A percentile compares a stretch with the other conserved stretches of the same genome.
phyloP scores from a whole-genome alignment of 2,797 vertebrate species.

The Cuculus canorus region DNA sequence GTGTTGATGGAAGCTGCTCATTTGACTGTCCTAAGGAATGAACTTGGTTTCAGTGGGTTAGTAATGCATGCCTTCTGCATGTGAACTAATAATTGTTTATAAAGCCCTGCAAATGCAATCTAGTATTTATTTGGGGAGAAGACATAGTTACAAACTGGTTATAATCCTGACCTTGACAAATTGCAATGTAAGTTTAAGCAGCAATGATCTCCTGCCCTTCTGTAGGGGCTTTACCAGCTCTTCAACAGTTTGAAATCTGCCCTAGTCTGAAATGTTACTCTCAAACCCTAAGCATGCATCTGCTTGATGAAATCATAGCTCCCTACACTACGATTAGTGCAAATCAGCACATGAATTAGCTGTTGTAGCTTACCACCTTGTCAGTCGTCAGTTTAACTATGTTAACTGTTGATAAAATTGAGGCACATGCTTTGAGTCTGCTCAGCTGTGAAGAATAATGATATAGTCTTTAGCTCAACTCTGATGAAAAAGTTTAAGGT shows the following conservation, averaged over 20 bases:
- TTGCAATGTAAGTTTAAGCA: neutral
- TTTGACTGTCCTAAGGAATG: neutral
- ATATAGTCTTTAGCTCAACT: neutral
- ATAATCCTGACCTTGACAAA: neutral
- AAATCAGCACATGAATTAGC: neutral
- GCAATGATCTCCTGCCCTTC: neutral
- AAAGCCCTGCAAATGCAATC: neutral
- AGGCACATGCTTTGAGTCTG: neutral
- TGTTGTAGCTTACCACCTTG: neutral
- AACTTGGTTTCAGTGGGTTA: neutral
- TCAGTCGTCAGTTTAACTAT: neutral
- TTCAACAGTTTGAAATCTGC: neutral
- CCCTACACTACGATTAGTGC: neutral
- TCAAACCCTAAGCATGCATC: neutral
- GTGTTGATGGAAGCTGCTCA: neutral
- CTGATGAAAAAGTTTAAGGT: neutral
- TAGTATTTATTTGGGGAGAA: neutral
- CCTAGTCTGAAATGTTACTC: neutral
- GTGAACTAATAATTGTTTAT: neutral
- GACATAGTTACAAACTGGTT: neutral
- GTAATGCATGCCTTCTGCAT: neutral
- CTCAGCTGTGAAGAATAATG: neutral
- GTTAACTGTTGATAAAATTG: neutral
- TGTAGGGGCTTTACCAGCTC: neutral
- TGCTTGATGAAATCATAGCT: neutral